Base-by-base conservation (phyloP, 2,113 vertebrate species). In the Trinectes maculatus region DNA sequence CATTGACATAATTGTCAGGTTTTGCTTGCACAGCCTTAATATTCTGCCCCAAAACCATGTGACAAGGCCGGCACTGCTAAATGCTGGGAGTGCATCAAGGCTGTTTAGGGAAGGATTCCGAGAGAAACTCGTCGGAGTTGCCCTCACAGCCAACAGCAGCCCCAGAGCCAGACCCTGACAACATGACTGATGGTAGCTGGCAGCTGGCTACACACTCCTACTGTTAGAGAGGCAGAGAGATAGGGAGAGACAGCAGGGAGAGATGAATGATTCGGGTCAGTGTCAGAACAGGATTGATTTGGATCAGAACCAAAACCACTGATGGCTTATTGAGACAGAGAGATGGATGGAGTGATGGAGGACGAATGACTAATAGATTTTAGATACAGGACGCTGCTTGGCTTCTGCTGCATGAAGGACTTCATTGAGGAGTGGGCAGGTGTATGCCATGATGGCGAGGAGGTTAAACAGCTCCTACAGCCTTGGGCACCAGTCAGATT, bases 271-370 rank as follows among this genome's bases (percentile, higher is more conserved):
- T 85, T 72, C 65, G 68, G 88, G 86, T 87, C 84, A 83, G 71
- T 70, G 86, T 91, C 85, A 86, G 85, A 84, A 79, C 85, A 82
- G 84, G 86, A 89, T 89, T 85, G 89, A 91, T 87, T 88, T 89
- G 89, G 88, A 89, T 83, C 80, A 64, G 74, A 85, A 89, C 88
- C 88, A 89, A 87, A 89, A 89, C 84, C 87, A 88, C 89, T 91
- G 86, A 89, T 89, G 82, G 86, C 88, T 83, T 86, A 86, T 84
- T 82, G 84, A 87, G 89, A 87, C 79, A 82, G 74, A 55, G 71
- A 84, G 85, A 91, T 78, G 71, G 86, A 89, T 87, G 83, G 70
- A 73, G 69, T 7, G 49, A 82, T 34, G 37, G 75, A 67, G 74
- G 76, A 80, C 77, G 85, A 84, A 87, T 87, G 88, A 89, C 82